These are phyloP conservation scores for Troglohyphantes excavatus DNA, from an alignment of 2,888 invertebrate species.

Conservation along the genomic window DNA sequence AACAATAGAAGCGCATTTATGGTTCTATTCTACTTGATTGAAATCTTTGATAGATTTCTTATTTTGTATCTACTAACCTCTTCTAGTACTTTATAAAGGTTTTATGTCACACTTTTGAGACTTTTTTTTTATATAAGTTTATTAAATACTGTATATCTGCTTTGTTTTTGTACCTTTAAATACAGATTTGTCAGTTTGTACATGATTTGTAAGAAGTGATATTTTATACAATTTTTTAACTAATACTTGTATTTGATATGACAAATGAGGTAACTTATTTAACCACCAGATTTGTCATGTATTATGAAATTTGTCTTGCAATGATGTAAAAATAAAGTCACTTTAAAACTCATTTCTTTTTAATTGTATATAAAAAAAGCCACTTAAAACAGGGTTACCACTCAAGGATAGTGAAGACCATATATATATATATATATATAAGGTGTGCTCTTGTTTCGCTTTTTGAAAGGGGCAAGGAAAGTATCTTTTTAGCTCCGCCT, in stretches of 20 bases:
- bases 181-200: constrained; percentile 70
- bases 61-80: constrained; percentile 25
- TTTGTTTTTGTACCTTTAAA: constrained; percentile 59
- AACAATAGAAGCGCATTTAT: constrained; percentile 10
- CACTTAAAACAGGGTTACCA: too few relatives aligned
- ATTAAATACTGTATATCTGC: constrained; percentile 22
- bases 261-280: constrained; percentile 29
- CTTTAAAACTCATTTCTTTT: too few relatives aligned
- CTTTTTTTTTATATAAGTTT: constrained; percentile 48
- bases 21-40: constrained; percentile 36
- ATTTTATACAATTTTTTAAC: constrained; percentile 75
- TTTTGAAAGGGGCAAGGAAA: too few relatives aligned
- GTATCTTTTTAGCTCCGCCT: too few relatives aligned
- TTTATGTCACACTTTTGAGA: constrained; percentile 47
- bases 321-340: constrained; percentile 72
- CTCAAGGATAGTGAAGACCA: too few relatives aligned
- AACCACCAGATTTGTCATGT: constrained; percentile 29
- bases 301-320: constrained; percentile 61
- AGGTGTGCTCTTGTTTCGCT: too few relatives aligned
- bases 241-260: constrained; percentile 46
- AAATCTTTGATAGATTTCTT: too few relatives aligned
- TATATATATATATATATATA: too few relatives aligned
- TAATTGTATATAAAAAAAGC: too few relatives aligned
- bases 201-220: constrained; percentile 77
- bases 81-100: constrained; percentile 27